Conservation (phyloP, 2,888 invertebrate species). For the Slavum lentiscoides region DNA sequence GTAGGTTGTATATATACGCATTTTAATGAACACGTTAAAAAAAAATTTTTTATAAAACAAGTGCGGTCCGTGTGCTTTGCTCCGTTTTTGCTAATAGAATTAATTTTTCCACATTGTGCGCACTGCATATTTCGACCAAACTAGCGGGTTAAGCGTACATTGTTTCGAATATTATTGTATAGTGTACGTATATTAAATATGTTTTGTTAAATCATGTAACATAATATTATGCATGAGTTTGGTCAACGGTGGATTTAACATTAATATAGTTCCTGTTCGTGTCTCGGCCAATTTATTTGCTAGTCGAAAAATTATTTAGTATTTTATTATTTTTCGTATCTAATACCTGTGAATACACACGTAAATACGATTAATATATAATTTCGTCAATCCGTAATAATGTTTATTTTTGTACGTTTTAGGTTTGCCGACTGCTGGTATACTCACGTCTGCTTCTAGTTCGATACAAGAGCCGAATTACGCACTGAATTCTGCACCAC, state of each 20-base stretch:
- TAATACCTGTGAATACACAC: conserved; percentile 9
- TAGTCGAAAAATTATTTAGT: conserved; percentile 12
- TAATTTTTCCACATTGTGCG: background rate
- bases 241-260: conserved; percentile 18
- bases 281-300: conserved; percentile 9
- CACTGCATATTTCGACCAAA: background rate
- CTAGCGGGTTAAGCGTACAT: background rate
- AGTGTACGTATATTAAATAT: background rate
- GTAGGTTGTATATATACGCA: background rate
- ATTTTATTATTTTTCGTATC: background rate
- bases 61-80: conserved; percentile 9
- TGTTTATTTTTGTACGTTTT: background rate
- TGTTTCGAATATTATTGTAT: background rate
- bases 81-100: conserved; percentile 29
- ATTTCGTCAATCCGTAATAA: background rate
- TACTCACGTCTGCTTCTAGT: conserved; percentile 25
- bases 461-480: conserved; percentile 45
- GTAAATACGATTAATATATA: background rate
- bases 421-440: conserved; percentile 46
- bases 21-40: conserved; percentile 30
- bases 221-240: conserved; percentile 8
- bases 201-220: too few relatives aligned
- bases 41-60: background rate
- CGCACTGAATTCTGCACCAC: conserved; percentile 19
- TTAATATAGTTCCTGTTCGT: conserved; percentile 11